Base-by-base conservation (phyloP, 1,140 invertebrate genomes). In the Dendrolimus kikuchii region DNA sequence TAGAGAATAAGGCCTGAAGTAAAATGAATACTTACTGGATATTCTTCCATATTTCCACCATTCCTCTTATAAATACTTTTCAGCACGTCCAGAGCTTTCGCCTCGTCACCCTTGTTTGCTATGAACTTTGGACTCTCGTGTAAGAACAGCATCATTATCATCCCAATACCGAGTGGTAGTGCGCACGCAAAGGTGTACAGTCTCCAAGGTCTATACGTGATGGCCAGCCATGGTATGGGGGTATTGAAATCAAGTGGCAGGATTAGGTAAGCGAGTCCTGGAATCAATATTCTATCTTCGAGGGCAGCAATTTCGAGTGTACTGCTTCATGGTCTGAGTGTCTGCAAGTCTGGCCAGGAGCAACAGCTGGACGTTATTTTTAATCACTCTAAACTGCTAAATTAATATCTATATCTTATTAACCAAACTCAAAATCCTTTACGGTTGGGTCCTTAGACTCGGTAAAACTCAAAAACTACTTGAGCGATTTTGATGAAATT, bases 101-200 rank as follows among this genome's bases (percentile, higher is more conserved):
- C 62, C 36, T 78, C 64, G 9, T 84, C 70, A 64, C 89, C 89
- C 61, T 77, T 81, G 39, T 81, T 64, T 3, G 92, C 77, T 1
- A 92, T 72, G 66, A 89, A 93, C 63, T 92, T 87, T 0, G 92
- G 92, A 68, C 91, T 92, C 63, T 93, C 92, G 0, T 91, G 90
- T 54, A 93, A 88, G 37, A 86, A 81, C 5, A 88, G 71, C 44
- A 93, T 77, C 5, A 88, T 63, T 0, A 90, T 40, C 6, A 88
- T 89, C 0, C 89, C 90, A 0, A 89, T 53, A 1, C 92, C 81
- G 50, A 89, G 86, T 0, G 92, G 91, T 5, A 92, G 40, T 4
- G 90, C 88, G 58, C 89, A 90, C 0, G 91, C 52, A 0, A 89
- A 73, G 1, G 92, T 70, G 64, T 91, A 92, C 6, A 93, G 76